Evolutionary conservation across 2,113 vertebrate species (phyloP).

Genomic region (Muntiacus muntjak): DNA sequence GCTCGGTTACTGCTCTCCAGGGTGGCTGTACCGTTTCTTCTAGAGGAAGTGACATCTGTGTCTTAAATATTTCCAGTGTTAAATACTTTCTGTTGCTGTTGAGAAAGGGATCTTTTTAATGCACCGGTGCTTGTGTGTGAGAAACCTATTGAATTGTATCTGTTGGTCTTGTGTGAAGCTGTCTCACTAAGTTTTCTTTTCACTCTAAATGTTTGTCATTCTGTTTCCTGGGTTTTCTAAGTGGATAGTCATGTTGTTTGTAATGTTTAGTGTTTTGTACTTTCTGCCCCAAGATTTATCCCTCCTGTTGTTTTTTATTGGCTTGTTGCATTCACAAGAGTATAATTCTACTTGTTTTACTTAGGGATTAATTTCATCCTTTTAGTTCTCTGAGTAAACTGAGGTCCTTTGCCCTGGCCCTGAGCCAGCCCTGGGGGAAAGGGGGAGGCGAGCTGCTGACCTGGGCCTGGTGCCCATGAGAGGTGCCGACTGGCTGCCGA

Average conservation of each 20-base stretch:
- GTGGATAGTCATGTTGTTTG: neutral
- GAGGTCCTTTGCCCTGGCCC: neutral
- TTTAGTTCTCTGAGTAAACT: neutral
- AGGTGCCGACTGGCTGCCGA: accelerated
- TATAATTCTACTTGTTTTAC: neutral
- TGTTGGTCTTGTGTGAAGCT: neutral
- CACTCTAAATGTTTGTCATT: no score
- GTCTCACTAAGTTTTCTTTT: neutral
- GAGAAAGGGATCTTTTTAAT: neutral
- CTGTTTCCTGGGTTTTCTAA: neutral
- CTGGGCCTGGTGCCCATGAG: neutral
- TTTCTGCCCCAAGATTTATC: neutral
- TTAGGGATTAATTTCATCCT: neutral
- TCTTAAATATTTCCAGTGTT: neutral
- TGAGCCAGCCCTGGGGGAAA: neutral
- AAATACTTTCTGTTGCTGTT: neutral
- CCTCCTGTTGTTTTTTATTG: neutral
- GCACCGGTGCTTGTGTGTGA: neutral
- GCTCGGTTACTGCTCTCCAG: neutral
- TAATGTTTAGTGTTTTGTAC: no score
- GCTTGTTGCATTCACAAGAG: neutral
- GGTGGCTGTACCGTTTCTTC: accelerated
- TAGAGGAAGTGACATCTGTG: neutral
- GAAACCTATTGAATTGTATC: neutral
- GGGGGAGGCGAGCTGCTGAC: neutral